Evolutionary conservation across 2,888 invertebrate species (phyloP).

Genomic region (Pollenia amentaria): DNA sequence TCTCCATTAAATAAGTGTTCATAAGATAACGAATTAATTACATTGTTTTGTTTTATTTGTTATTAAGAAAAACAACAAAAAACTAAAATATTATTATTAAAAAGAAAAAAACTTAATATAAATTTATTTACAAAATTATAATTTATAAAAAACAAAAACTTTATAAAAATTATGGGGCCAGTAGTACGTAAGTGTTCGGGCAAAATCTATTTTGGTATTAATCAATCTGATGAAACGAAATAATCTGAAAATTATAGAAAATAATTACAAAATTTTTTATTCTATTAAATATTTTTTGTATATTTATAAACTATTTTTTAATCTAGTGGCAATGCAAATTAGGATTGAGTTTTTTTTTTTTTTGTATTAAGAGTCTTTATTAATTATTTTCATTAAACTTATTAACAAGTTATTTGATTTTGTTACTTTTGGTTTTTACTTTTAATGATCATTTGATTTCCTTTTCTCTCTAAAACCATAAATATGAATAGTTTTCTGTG

Average conservation of each 20-base stretch:
- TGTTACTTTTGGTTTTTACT: conserved; percentile 3
- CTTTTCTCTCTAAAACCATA: neutral
- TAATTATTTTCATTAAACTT: conserved; percentile 8
- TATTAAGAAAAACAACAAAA: conserved; percentile 71
- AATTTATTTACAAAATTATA: conserved; percentile 8
- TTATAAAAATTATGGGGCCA: conserved; percentile 82
- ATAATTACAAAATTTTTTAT: conserved; percentile 1
- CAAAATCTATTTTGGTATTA: conserved; percentile 84
- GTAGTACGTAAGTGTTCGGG: conserved; percentile 85
- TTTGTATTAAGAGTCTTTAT: conserved; percentile 1
- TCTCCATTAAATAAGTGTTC: conserved; percentile 37
- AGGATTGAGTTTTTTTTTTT: conserved; percentile 52
- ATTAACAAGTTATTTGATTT: conserved; percentile 41
- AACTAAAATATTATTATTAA: conserved; percentile 49
- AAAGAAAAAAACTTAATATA: conserved; percentile 51
- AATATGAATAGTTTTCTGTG: conserved; percentile 65
- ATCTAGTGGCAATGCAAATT: conserved; percentile 58
- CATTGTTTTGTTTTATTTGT: conserved; percentile 44
- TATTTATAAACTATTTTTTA: neutral
- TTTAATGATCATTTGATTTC: neutral
- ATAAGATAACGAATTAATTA: conserved; percentile 35
- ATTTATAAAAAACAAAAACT: conserved; percentile 58
- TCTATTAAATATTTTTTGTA: neutral
- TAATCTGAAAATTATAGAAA: conserved; percentile 15
- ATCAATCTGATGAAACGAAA: conserved; percentile 76